Evolutionary conservation across 2,113 vertebrate genomes (phyloP).

Genomic region (Osmerus eperlanus): DNA sequence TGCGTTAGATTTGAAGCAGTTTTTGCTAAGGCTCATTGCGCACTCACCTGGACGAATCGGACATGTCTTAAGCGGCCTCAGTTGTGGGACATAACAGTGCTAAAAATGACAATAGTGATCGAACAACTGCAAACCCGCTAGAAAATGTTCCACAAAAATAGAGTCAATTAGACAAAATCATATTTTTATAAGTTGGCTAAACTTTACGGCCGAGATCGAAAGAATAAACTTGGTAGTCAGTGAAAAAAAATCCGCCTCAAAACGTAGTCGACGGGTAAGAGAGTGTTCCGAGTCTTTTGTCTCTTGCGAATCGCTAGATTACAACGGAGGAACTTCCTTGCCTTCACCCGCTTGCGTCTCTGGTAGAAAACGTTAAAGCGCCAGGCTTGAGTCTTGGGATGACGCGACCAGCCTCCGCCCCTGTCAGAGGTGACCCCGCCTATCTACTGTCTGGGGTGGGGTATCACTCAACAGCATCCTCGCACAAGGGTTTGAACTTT

Average conservation of each 20-base stretch:
- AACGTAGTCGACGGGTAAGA: neutral
- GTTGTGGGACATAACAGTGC: conserved; percentile 18
- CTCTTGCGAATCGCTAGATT: neutral
- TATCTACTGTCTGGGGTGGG: neutral
- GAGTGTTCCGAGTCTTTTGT: conserved; percentile 38
- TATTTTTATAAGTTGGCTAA: no score
- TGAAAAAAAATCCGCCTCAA: neutral
- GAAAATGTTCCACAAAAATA: neutral
- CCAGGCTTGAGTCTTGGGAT: conserved; percentile 9
- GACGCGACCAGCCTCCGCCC: neutral
- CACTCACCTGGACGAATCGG: conserved; percentile 45
- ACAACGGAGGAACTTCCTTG: conserved; percentile 32
- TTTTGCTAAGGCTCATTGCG: neutral
- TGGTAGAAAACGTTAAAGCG: neutral
- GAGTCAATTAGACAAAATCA: neutral
- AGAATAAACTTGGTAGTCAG: neutral
- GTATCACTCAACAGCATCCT: no score
- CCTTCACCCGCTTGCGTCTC: neutral
- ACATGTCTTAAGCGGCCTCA: conserved; percentile 30
- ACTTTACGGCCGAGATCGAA: neutral
- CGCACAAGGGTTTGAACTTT: no score
- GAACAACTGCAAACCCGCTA: neutral
- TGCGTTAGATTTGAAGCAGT: neutral
- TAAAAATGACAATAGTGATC: conserved; percentile 11
- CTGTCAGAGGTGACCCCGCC: conserved; percentile 1